Base-by-base conservation (phyloP, 2,888 invertebrate genomes). In the Tachina fera region DNA sequence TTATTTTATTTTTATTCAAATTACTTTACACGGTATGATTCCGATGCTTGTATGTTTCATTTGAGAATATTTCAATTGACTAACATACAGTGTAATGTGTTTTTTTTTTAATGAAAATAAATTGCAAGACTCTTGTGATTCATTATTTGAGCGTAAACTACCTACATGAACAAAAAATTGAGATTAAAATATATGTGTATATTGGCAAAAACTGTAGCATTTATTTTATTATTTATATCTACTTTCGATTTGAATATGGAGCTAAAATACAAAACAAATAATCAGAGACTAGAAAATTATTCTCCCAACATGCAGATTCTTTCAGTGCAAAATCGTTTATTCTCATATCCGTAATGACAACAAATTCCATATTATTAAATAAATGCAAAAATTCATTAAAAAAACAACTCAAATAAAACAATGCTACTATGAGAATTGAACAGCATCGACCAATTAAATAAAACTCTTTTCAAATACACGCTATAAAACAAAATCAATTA, bases 111-210 rank as follows among this genome's bases (percentile, higher is more conserved):
- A 41, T 19, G 60, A 47, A 53, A 60, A 74, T 10, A n/a, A 31
- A 31, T 31, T 31, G 31, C 31, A 31, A 53, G 14, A 9, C n/a
- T 45, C 63, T 63, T 53, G 61, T 79, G 70, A 71, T 56, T 79
- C 71, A 71, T 41, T 43, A 39, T n/a, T 39, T 78, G 53, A 63
- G 70, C 31, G 49, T 16, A 76, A 65, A 65, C 9, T 56, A 11
- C 53, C 41, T 41, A n/a, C 65, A 31, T 67, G 6, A 22, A 56
- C 45, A 56, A 13, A 53, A 31, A 79, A 31, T 39, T 61, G 71
- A 58, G 76, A 11, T 67, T 49, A 49, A 10, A 14, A 49, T n/a
- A 53, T 31, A 49, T 39, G n/a, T 13, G n/a, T n/a, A 39, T 14
- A 60, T 60, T 47, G 22, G 13, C 41, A 63, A 63, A 58, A 58